Percentiles rank a stretch among this genome's conserved stretches.
phyloP scores from a whole-genome alignment of 2,888 invertebrate genomes.

The Lepidocyrtinus sp. region DNA sequence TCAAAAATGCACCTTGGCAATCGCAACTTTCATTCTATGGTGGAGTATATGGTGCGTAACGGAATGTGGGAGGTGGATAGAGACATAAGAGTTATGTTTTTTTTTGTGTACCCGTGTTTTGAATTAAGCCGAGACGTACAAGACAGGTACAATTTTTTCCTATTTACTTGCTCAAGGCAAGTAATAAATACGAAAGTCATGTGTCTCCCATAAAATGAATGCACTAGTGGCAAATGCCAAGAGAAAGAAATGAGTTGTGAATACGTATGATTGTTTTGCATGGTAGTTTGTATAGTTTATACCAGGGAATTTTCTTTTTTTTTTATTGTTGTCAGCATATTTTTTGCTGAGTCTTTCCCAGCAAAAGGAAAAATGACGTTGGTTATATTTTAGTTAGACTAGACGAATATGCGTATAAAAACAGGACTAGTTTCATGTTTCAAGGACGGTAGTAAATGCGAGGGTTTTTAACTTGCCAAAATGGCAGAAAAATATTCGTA shows the following conservation, averaged over 20 bases:
- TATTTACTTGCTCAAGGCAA: constrained; percentile 2
- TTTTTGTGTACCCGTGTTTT: neutral
- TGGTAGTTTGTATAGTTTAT: too few species aligned
- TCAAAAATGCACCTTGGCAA: neutral
- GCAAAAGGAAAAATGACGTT: too few species aligned
- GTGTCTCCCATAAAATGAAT: constrained; percentile 19
- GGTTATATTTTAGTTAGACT: too few species aligned
- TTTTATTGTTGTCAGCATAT: too few species aligned
- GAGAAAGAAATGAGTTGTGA: constrained; percentile 13
- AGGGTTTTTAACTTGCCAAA: too few species aligned
- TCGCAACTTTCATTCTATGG: neutral
- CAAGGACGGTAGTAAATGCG: too few species aligned
- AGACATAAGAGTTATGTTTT: neutral
- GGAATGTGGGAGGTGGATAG: neutral
- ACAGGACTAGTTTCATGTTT: too few species aligned
- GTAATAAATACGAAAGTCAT: constrained; percentile 6
- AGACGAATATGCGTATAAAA: too few species aligned
- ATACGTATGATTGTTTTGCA: too few species aligned
- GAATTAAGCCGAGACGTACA: constrained; percentile 2
- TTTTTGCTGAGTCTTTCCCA: too few species aligned
- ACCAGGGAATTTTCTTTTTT: too few species aligned
- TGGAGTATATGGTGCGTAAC: neutral
- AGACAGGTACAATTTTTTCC: constrained; percentile 1
- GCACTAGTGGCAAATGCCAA: constrained; percentile 9
- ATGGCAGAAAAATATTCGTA: too few species aligned